Evolutionary conservation across 2,888 invertebrate genomes (phyloP), one percentile per base, ranked within the genome.

Genomic region (Keiferia lycopersicella): DNA sequence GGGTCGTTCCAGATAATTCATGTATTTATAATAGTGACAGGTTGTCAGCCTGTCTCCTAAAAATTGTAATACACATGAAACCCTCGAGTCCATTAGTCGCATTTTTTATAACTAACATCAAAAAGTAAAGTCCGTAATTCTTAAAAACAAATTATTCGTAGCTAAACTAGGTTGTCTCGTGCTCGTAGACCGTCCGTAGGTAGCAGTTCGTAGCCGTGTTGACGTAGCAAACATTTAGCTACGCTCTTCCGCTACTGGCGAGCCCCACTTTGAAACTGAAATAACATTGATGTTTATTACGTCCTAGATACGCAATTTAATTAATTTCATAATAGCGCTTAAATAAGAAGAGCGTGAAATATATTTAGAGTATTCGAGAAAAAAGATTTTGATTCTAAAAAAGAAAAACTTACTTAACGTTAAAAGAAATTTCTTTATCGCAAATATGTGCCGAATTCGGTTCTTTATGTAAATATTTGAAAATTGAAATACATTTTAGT

Each of bases 161-260:
- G 8, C 34, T 10, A 8, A 10, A 34, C 34, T 34, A 16, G 6
- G 45, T 16, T 4, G 45, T 48, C 11, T 65, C 58, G 61, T 63
- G 60, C 14, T 65, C 58, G 61, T 63, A 62, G 53, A 68, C 65
- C 66, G 26, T 48, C 22, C 45, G 60, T 61, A 61, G 60, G 60
- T 61, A 61, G 60, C 60, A 30, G 53, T 41, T 69, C 69, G 72
- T 71, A 69, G 68, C 68, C 18, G 34, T 78, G 76, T 80, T 79
- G 73, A 71, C 77, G 72, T 73, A 73, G 75, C 73, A 80, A 78
- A 77, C 75, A 77, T 73, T 71, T 69, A 67, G 71, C 71, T 69
- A 73, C 69, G 67, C 71, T 68, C 68, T 69, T 66, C 67, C 67
- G 63, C 68, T 65, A 66, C 66, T 62, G 51, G 61, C 61, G 51